These are phyloP conservation scores for Blastobasis adustella DNA, from an alignment of 2,888 invertebrate genomes.

Conservation along the genomic window DNA sequence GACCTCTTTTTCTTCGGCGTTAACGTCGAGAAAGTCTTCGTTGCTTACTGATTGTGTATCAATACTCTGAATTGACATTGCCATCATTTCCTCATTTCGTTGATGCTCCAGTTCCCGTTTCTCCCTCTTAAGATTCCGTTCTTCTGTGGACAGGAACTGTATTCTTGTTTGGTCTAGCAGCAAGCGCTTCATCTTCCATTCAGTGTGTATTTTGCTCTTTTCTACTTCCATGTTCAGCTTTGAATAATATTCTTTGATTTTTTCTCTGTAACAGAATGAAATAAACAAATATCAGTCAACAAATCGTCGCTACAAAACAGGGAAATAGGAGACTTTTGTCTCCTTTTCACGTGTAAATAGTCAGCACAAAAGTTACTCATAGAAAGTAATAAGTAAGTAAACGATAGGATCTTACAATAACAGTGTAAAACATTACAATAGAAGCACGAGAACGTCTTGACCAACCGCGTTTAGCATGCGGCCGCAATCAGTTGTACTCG, in stretches of 20 bases:
- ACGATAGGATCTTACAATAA: no score
- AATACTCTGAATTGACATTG: conserved; percentile 47
- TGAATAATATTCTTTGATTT: conserved; percentile 78
- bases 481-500: no score
- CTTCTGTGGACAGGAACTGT: conserved; percentile 64
- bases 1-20: conserved; percentile 15
- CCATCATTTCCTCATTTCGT: conserved; percentile 50
- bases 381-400: no score
- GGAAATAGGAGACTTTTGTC: no score
- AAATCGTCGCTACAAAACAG: no score
- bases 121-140: conserved; percentile 71
- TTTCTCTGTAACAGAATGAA: conserved; percentile 51
- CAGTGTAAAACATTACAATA: no score
- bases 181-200: conserved; percentile 72
- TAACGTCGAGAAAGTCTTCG: conserved; percentile 19
- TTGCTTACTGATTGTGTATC: conserved; percentile 27
- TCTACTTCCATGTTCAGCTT: conserved; percentile 76
- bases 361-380: no score
- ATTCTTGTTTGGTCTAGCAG: conserved; percentile 60
- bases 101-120: conserved; percentile 65
- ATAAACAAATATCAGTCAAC: not conserved
- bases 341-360: no score
- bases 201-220: conserved; percentile 68
- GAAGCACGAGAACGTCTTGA: no score
- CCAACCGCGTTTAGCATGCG: no score